phyloP scores from a whole-genome alignment of 2,797 vertebrate species.

The Coccyzus lansbergi region DNA sequence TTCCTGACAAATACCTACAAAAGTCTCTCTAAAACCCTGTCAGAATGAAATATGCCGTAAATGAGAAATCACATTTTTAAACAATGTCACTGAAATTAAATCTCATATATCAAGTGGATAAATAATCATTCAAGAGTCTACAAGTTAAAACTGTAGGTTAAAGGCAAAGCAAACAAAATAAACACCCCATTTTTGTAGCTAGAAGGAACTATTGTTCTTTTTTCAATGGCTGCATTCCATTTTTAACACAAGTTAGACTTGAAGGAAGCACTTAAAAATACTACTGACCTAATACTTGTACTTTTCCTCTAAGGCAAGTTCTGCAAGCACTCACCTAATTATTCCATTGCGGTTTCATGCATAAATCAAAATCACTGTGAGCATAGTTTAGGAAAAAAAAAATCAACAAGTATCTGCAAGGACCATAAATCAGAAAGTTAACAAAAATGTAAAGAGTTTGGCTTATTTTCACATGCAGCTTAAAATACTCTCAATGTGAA shows the following conservation, averaged over 20 bases:
- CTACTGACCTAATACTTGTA: not conserved
- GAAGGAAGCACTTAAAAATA: conserved; percentile 16
- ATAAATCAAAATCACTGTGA: conserved; percentile 1
- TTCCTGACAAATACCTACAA: conserved; percentile 36
- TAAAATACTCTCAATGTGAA: not conserved
- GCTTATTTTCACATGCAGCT: not conserved
- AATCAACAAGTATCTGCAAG: not conserved
- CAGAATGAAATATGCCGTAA: conserved; percentile 47
- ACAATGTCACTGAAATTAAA: not conserved
- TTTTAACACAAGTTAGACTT: not conserved
- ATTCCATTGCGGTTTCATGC: not conserved
- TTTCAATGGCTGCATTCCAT: not conserved
- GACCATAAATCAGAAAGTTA: not conserved
- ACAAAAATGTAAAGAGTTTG: not conserved
- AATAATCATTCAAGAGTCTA: conserved; percentile 14
- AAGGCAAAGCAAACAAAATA: not conserved
- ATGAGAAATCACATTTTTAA: conserved; percentile 45
- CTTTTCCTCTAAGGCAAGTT: not conserved
- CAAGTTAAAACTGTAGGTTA: not conserved
- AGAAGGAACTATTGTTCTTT: not conserved
- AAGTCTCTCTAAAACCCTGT: conserved; percentile 19
- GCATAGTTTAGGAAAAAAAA: not conserved
- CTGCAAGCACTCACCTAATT: not conserved
- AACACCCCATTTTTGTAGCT: not conserved
- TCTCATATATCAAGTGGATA: not conserved